Evolutionary conservation across 2,797 vertebrate genomes (phyloP).

Genomic region (Siniperca obscura): DNA sequence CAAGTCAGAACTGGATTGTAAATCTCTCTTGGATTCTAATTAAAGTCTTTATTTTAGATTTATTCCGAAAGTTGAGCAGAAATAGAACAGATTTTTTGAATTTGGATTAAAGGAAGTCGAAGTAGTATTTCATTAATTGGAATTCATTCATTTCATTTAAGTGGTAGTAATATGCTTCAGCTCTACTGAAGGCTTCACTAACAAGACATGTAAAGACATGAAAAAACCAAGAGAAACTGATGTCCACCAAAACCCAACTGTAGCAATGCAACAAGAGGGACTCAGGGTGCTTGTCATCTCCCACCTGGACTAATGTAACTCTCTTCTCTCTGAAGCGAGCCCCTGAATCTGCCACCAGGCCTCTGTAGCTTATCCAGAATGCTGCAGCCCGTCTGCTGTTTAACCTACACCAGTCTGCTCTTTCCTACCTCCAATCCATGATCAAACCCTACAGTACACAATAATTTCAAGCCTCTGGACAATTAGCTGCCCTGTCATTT

Average conservation of each 20-base stretch:
- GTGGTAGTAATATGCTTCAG: too few species aligned
- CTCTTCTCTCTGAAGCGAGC: not conserved
- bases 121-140: not conserved
- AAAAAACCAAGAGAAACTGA: not conserved
- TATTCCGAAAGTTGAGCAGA: not conserved
- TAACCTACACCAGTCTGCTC: too few species aligned
- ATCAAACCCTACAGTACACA: too few species aligned
- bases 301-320: not conserved
- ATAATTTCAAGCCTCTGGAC: too few species aligned
- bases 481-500: too few species aligned
- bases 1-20: not conserved
- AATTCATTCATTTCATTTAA: not conserved
- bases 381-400: too few species aligned
- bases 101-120: not conserved
- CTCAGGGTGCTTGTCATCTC: not conserved
- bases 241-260: not conserved
- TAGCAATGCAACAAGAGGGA: not conserved
- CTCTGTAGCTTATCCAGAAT: too few species aligned
- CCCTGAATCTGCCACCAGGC: not conserved
- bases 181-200: not conserved
- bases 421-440: too few species aligned
- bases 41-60: not conserved
- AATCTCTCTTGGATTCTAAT: slow-evolving; percentile 3
- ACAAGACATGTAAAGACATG: not conserved
- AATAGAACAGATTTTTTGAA: not conserved